Evolutionary conservation across 1,140 invertebrate genomes (phyloP), one percentile per base, ranked within the genome.

Genomic region (Calosoma granatense): DNA sequence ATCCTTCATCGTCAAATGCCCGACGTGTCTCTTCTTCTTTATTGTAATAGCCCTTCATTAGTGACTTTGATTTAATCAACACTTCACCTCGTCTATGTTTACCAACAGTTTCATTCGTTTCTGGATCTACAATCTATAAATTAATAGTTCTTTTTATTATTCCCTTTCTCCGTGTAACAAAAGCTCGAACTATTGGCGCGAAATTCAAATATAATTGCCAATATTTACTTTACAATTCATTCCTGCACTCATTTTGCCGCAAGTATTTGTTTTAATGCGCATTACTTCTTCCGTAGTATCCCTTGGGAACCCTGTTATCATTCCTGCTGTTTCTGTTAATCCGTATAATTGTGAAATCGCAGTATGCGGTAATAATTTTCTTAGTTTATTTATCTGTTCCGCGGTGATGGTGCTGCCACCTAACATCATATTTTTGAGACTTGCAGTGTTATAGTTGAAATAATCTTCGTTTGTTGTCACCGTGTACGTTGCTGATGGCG

Each of bases 31-130:
- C 20, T 53, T 53, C 20, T 22, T 21, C 20, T 12, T 53, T 21
- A 12, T 53, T 53, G 20, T 53, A 53, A 53, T 85, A 85, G 0
- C 81, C 81, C 39, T 79, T 74, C 79, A 83, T 83, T 0, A 82
- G 66, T 53, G 75, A 64, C 12, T 74, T 72, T 12, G 81, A 81
- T 60, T 81, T 80, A 19, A 85, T 74, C 64, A 79, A 86, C 11
- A 88, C 64, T 66, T 88, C 86, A n/a, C 86, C 86, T 55, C 72
- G 67, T 57, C 77, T 59, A 22, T 77, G 68, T 0, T 0, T 17
- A 47, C 82, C 82, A 19, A 85, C 61, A 19, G 71, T 61, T 61
- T 79, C 68, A 9, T 79, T 75, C 11, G 73, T 84, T 41, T 84
- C 77, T 21, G 78, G 65, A 66, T 85, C 79, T 54, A 82, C 58